Conservation (phyloP, 2,113 vertebrate genomes). For the Chionis minor region DNA sequence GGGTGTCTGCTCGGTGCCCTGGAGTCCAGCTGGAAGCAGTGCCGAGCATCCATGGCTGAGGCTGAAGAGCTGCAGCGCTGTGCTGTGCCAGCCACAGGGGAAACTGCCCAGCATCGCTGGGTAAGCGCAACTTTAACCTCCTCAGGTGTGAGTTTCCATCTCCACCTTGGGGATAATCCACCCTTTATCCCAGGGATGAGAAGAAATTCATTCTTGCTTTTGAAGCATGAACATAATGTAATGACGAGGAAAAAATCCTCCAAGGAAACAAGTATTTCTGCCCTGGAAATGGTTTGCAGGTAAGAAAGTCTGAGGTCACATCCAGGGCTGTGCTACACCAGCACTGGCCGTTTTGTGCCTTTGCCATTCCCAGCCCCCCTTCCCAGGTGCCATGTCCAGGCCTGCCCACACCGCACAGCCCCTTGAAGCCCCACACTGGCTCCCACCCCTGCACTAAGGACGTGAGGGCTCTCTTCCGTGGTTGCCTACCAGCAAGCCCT, state of each 20-base stretch:
- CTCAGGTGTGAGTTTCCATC: not conserved
- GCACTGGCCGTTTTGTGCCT: not conserved
- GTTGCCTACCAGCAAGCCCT: not conserved
- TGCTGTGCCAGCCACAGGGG: not conserved
- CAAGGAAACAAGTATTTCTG: not conserved
- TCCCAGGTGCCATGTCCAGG: not conserved
- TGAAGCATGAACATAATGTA: not conserved
- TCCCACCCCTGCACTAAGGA: not conserved
- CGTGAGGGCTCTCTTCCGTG: rapidly evolving
- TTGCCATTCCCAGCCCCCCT: not conserved
- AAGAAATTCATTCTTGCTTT: not conserved
- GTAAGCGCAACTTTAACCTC: not conserved
- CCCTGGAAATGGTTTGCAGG: not conserved
- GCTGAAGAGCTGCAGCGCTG: not conserved
- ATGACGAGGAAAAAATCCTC: not conserved
- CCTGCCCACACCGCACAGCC: rapidly evolving
- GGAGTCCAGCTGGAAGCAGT: not conserved
- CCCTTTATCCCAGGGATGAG: not conserved
- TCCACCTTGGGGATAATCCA: not conserved
- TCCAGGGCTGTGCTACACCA: not conserved
- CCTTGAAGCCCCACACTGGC: rapidly evolving
- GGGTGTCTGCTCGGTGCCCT: rapidly evolving
- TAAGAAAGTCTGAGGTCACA: not conserved
- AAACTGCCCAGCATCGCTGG: rapidly evolving
- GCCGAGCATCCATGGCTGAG: rapidly evolving